Percentiles rank a stretch among this genome's conserved stretches.
Evolutionary conservation across 92 coral and sea anemone genomes (phyloP).

Genomic region (Actinernus sp.): DNA sequence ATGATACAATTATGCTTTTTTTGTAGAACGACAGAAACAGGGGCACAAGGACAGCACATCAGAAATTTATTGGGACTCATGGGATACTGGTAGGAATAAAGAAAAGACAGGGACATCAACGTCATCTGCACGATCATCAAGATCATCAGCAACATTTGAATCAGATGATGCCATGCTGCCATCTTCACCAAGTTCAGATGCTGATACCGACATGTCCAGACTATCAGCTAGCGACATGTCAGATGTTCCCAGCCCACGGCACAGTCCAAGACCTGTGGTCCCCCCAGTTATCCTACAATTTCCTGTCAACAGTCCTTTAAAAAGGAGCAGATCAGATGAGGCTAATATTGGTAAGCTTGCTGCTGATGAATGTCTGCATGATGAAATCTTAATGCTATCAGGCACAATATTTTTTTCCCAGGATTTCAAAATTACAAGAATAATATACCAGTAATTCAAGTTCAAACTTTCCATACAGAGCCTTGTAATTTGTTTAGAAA

Average conservation of each 20-base stretch:
- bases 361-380: too few relatives aligned
- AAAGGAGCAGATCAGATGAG: slow-evolving; percentile 91
- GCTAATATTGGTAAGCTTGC: slow-evolving; percentile 75
- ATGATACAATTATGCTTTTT: too few relatives aligned
- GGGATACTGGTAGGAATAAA: slow-evolving; percentile 72
- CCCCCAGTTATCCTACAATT: slow-evolving; percentile 47
- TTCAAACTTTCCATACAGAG: too few relatives aligned
- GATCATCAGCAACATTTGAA: slow-evolving; percentile 80
- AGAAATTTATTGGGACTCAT: slow-evolving; percentile 88
- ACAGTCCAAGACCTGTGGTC: slow-evolving; percentile 44
- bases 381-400: too few relatives aligned
- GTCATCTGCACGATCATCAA: slow-evolving; percentile 85
- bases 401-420: too few relatives aligned
- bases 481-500: too few relatives aligned
- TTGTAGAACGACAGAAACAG: slow-evolving; percentile 89
- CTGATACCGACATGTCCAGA: slow-evolving; percentile 73
- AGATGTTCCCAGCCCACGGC: slow-evolving; percentile 66
- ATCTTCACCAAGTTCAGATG: slow-evolving; percentile 88
- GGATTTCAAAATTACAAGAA: too few relatives aligned
- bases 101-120: slow-evolving; percentile 56
- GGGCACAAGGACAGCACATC: slow-evolving; percentile 93
- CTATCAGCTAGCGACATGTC: slow-evolving; percentile 82
- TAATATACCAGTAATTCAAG: too few relatives aligned
- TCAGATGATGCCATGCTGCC: slow-evolving; percentile 74
- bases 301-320: slow-evolving; percentile 42